A percentile compares a stretch with the other conserved stretches of the same genome.
These are phyloP conservation scores for Tryphoninae sp. DNA, from an alignment of 2,888 invertebrate genomes.

Conservation along the genomic window DNA sequence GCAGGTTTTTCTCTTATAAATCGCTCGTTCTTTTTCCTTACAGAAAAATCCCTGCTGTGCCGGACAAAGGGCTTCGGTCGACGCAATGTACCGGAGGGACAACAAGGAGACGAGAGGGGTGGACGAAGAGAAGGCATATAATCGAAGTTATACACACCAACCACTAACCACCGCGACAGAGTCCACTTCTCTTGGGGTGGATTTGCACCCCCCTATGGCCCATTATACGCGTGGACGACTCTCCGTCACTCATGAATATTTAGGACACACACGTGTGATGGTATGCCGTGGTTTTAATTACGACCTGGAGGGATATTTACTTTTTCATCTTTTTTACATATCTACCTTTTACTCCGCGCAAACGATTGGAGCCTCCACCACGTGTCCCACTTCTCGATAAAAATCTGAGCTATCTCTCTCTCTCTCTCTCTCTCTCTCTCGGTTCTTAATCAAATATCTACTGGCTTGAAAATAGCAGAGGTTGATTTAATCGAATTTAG, in stretches of 20 bases:
- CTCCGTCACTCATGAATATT: slow-evolving; percentile 53
- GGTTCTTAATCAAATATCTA: background rate
- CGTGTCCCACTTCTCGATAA: background rate
- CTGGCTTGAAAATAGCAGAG: too few species aligned
- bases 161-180: slow-evolving; percentile 13
- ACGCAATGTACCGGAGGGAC: too few species aligned
- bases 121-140: background rate
- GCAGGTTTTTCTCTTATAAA: slow-evolving; percentile 64
- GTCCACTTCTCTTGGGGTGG: slow-evolving; percentile 46
- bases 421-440: background rate
- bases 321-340: slow-evolving; percentile 42
- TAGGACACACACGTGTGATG: slow-evolving; percentile 41
- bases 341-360: background rate
- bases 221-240: slow-evolving; percentile 45
- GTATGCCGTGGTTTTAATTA: slow-evolving; percentile 58
- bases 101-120: background rate
- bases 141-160: slow-evolving; percentile 32
- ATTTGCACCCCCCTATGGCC: slow-evolving; percentile 33
- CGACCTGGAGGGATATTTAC: slow-evolving; percentile 49
- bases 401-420: background rate
- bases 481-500: too few species aligned
- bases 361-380: slow-evolving; percentile 8
- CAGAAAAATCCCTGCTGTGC: slow-evolving; percentile 33
- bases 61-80: background rate
- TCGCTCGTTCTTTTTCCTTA: slow-evolving; percentile 50